Conservation (phyloP, 2,113 vertebrate genomes). For the Dipodomys spectabilis region DNA sequence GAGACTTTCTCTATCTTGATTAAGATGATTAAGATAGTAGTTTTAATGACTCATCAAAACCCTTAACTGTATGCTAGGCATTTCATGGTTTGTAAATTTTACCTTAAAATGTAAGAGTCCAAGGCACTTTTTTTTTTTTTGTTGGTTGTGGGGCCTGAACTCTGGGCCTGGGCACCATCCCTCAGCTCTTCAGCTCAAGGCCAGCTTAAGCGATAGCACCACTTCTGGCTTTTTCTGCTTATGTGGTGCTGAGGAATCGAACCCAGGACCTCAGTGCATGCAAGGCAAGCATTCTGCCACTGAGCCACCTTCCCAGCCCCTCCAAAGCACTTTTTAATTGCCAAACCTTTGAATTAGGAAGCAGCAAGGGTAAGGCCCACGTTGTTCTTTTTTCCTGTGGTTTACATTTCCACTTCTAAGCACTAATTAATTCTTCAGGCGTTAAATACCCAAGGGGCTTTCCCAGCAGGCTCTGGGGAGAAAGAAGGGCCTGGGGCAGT, state of each 20-base stretch:
- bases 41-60: not conserved
- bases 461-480: not conserved
- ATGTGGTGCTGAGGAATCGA: too few relatives aligned
- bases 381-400: not conserved
- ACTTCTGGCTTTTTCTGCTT: too few relatives aligned
- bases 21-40: not conserved
- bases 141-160: too few relatives aligned
- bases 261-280: too few relatives aligned
- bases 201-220: too few relatives aligned
- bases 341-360: not conserved
- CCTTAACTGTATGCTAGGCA: not conserved
- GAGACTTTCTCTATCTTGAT: not conserved
- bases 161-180: too few relatives aligned
- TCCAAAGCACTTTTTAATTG: not conserved
- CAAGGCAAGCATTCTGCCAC: too few relatives aligned
- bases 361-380: not conserved
- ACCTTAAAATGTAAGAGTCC: constrained; percentile 9
- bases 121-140: not conserved
- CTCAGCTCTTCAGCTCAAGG: too few relatives aligned
- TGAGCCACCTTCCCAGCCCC: too few relatives aligned
- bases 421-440: constrained; percentile 10
- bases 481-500: not conserved
- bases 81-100: not conserved
- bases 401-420: not conserved
- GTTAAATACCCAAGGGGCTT: not conserved